Percentiles rank a stretch among this genome's conserved stretches.
These are phyloP conservation scores for Clupea harengus DNA, from an alignment of 2,113 vertebrate genomes.

Conservation along the genomic window DNA sequence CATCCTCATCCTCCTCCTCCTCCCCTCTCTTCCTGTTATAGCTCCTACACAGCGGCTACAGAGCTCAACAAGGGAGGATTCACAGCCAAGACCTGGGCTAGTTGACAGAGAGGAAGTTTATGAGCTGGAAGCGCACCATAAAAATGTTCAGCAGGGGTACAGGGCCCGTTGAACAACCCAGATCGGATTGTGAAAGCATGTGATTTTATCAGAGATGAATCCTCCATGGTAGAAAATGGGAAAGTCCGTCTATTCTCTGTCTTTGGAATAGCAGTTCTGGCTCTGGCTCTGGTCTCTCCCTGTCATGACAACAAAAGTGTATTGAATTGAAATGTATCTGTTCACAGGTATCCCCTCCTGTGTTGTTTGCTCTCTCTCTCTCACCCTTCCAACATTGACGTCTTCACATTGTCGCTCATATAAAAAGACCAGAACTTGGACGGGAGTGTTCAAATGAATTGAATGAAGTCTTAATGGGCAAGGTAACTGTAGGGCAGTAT, in stretches of 20 bases:
- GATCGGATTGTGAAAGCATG: not conserved
- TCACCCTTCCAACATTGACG: not conserved
- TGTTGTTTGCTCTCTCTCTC: not conserved
- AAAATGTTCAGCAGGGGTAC: not conserved
- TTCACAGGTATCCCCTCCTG: not conserved
- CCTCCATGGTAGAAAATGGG: not conserved
- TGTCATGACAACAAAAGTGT: too few species aligned
- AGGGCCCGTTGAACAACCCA: not conserved
- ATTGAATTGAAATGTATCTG: too few species aligned
- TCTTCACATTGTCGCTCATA: too few species aligned
- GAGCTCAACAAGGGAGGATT: not conserved
- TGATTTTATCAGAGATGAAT: not conserved
- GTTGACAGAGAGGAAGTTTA: constrained; percentile 1
- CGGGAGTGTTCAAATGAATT: not conserved
- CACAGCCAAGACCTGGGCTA: not conserved
- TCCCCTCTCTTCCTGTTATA: not conserved
- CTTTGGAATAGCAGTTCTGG: too few species aligned
- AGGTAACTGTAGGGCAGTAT: not conserved
- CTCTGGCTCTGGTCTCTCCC: too few species aligned
- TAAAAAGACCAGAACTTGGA: too few species aligned
- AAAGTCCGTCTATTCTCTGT: too few species aligned
- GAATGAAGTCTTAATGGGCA: not conserved
- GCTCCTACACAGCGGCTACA: not conserved
- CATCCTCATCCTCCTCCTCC: not conserved
- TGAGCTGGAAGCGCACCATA: not conserved